Evolutionary conservation across 2,888 invertebrate genomes (phyloP).

Genomic region (Lamproptera curius): DNA sequence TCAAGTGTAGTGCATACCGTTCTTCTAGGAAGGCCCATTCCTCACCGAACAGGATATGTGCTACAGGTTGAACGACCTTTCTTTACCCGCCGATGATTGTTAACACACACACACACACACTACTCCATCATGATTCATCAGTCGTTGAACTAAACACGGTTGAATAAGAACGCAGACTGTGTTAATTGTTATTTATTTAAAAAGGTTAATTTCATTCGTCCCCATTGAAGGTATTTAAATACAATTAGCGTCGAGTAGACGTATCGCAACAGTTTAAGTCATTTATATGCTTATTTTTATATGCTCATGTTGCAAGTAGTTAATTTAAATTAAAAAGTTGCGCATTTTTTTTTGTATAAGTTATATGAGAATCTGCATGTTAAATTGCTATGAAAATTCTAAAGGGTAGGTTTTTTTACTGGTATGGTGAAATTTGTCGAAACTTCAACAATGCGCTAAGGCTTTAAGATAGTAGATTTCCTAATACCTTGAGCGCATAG

Average conservation of each 20-base stretch:
- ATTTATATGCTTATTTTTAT: neutral
- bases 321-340: neutral
- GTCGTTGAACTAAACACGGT: conserved; percentile 37
- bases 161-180: conserved; percentile 19
- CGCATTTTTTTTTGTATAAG: no score
- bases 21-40: conserved; percentile 8
- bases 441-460: no score
- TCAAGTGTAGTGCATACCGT: neutral
- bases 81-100: conserved; percentile 43
- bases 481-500: no score
- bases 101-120: conserved; percentile 41
- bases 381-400: no score
- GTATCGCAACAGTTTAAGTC: no score
- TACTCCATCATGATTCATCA: conserved; percentile 45
- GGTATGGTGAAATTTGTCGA: no score
- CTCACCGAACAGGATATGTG: conserved; percentile 46
- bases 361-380: no score
- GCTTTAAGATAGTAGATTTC: no score
- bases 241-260: neutral
- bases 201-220: conserved; percentile 7
- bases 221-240: neutral
- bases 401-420: no score
- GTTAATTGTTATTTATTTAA: conserved; percentile 13
- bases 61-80: conserved; percentile 59
- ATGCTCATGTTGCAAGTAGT: neutral